Conservation (phyloP, 1,140 invertebrate species). For the Papilio glaucus region DNA sequence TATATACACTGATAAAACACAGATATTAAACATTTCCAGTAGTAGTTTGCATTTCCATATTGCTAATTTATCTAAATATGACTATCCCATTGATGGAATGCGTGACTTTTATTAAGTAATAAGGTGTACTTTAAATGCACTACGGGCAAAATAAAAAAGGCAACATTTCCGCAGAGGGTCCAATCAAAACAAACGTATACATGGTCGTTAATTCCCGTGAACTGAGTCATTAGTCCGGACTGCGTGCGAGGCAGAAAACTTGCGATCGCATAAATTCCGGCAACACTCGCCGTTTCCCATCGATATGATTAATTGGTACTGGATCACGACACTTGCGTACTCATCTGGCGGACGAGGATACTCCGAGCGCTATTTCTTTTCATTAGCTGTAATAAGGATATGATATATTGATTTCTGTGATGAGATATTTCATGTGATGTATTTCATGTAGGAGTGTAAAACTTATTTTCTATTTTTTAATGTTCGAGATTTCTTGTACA, state of each 20-base stretch:
- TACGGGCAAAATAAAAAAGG: background rate
- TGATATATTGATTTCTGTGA: background rate
- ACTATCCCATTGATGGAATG: no score
- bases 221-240: constrained; percentile 61
- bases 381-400: background rate
- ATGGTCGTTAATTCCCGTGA: constrained; percentile 56
- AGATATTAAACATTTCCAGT: no score
- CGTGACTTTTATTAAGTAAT: no score
- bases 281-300: constrained; percentile 67
- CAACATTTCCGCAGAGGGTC: background rate
- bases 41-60: no score
- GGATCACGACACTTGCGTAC: constrained; percentile 36
- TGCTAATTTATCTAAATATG: no score
- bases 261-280: constrained; percentile 65
- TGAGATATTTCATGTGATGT: background rate
- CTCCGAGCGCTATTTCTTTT: constrained; percentile 15
- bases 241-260: constrained; percentile 68
- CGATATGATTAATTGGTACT: constrained; percentile 71
- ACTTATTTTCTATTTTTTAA: no score
- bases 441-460: no score
- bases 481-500: no score
- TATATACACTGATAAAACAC: no score
- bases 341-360: constrained; percentile 30
- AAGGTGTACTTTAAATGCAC: no score
- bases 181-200: constrained; percentile 22